A percentile compares a stretch with the other conserved stretches of the same genome.
Evolutionary conservation across 2,797 vertebrate species (phyloP).

Genomic region (Tolypeutes matacus): DNA sequence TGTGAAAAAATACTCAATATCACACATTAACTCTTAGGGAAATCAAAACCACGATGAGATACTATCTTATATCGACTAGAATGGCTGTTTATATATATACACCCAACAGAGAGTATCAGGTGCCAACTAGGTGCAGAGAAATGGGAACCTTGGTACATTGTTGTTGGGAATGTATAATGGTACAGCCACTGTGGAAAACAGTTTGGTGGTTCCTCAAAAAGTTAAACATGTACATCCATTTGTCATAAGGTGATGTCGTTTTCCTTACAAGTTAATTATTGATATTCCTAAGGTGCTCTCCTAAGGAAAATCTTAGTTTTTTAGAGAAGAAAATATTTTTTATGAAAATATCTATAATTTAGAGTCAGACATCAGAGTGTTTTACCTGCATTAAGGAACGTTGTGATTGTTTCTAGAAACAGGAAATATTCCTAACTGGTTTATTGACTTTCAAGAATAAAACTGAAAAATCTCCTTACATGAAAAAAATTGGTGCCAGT

Average conservation of each 20-base stretch:
- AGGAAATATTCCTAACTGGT: not conserved
- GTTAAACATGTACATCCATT: not conserved
- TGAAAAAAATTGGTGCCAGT: not conserved
- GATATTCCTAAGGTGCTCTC: not conserved
- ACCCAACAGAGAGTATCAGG: too few species aligned
- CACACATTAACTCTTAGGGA: too few species aligned
- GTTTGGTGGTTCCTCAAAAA: too few species aligned
- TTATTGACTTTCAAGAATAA: not conserved
- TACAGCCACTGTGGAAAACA: too few species aligned
- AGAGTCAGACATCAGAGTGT: not conserved
- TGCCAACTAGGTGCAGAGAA: too few species aligned
- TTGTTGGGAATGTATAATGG: too few species aligned
- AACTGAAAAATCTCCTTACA: not conserved
- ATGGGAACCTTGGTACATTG: too few species aligned
- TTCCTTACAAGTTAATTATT: constrained; percentile 27
- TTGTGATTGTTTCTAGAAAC: not conserved
- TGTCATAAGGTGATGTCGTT: not conserved
- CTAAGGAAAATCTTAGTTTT: not conserved
- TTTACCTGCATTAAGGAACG: not conserved
- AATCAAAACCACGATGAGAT: too few species aligned
- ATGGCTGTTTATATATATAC: too few species aligned
- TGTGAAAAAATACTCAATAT: too few species aligned
- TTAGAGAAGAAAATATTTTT: not conserved
- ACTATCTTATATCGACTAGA: too few species aligned
- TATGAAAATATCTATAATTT: constrained; percentile 11